Percentiles rank a stretch among this genome's conserved stretches.
phyloP scores from a whole-genome alignment of 2,797 vertebrate genomes.

The Tiaroga cobitis region DNA sequence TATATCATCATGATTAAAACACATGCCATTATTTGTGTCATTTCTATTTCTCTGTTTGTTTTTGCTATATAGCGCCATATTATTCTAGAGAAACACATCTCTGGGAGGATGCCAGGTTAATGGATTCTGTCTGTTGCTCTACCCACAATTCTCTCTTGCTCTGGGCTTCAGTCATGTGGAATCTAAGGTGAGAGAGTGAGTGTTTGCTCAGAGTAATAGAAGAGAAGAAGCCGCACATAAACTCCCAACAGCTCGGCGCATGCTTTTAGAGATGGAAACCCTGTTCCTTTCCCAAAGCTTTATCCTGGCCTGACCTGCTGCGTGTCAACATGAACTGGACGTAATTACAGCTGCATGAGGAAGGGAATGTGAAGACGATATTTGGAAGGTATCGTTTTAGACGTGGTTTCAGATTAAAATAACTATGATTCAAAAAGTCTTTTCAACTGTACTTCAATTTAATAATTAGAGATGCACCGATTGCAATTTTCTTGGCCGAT shows the following conservation, averaged over 20 bases:
- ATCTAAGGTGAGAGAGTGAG: constrained; percentile 23
- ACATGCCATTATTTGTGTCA: not conserved
- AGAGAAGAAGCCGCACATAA: constrained; percentile 80
- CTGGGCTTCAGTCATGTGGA: constrained; percentile 24
- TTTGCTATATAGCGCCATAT: not conserved
- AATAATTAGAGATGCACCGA: too few species aligned
- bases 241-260: constrained; percentile 78
- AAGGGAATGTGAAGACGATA: constrained; percentile 66
- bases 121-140: constrained; percentile 27
- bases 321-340: constrained; percentile 82
- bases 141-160: constrained; percentile 24
- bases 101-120: constrained; percentile 31
- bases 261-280: constrained; percentile 79
- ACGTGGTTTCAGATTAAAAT: constrained; percentile 76
- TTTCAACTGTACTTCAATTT: not conserved
- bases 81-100: not conserved
- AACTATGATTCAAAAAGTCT: constrained; percentile 68
- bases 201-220: constrained; percentile 69
- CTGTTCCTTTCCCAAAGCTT: constrained; percentile 66
- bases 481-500: too few species aligned
- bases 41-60: not conserved
- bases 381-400: constrained; percentile 75
- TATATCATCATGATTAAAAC: not conserved
- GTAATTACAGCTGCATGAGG: constrained; percentile 77
- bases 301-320: constrained; percentile 76